Conservation (phyloP, 1,140 invertebrate genomes). For the Cydia strobilella region DNA sequence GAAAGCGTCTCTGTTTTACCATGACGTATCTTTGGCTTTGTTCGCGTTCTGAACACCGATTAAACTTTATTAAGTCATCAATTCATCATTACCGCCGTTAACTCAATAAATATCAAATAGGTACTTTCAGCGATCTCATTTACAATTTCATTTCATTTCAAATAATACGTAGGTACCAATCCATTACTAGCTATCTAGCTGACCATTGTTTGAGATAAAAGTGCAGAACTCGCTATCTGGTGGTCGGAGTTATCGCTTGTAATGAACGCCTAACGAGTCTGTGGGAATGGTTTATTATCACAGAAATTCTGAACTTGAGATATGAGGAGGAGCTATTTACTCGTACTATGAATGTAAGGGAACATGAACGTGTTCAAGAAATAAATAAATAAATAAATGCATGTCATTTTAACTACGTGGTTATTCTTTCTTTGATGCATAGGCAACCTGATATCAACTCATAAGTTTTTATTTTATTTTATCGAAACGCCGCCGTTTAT, state of each 20-base stretch:
- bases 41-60: too few species aligned
- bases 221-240: slow-evolving; percentile 22
- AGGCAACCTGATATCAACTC: too few species aligned
- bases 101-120: not conserved
- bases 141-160: not conserved
- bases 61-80: too few species aligned
- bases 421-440: not conserved
- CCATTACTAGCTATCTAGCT: slow-evolving; percentile 21
- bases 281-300: slow-evolving; percentile 25
- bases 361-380: not conserved
- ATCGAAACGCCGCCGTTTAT: too few species aligned
- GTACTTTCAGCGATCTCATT: not conserved
- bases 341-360: not conserved
- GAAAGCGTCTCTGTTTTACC: too few species aligned
- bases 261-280: slow-evolving; percentile 28
- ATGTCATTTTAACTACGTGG: not conserved
- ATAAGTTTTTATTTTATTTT: too few species aligned
- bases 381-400: not conserved
- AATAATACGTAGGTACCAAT: slow-evolving; percentile 19
- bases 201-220: slow-evolving; percentile 30
- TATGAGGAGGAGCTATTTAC: slow-evolving; percentile 18
- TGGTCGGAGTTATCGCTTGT: slow-evolving; percentile 23
- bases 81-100: too few species aligned
- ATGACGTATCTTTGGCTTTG: too few species aligned
- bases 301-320: slow-evolving; percentile 1